Conservation (phyloP, 2,113 vertebrate species). For the Corapipo altera region DNA sequence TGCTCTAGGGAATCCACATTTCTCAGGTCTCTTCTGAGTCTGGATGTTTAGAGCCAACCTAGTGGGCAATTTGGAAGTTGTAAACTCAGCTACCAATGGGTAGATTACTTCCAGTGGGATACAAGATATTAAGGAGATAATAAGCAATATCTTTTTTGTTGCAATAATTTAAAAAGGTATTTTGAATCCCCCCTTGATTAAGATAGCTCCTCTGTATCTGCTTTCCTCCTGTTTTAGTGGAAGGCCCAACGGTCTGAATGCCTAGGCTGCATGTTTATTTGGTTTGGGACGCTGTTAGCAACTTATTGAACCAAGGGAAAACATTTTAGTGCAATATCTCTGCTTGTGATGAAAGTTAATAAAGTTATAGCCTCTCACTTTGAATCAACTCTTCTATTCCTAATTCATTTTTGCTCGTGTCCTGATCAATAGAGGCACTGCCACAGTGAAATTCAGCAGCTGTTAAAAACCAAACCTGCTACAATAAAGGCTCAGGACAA, state of each 20-base stretch:
- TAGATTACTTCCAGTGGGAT: background rate
- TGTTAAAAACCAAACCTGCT: background rate
- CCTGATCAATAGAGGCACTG: slow-evolving; percentile 2
- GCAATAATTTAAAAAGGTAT: background rate
- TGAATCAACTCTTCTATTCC: background rate
- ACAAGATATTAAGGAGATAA: background rate
- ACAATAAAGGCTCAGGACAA: background rate
- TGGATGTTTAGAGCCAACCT: background rate
- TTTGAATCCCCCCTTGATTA: background rate
- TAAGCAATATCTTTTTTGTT: background rate
- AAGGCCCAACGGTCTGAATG: background rate
- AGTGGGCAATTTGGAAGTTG: background rate
- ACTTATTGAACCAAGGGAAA: background rate
- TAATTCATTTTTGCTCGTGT: background rate
- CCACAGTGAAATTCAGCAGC: background rate
- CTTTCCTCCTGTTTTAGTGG: background rate
- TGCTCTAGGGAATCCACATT: background rate
- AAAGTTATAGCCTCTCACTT: background rate
- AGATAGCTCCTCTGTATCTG: background rate
- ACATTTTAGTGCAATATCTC: background rate
- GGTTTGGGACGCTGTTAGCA: background rate
- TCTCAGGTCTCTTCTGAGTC: background rate
- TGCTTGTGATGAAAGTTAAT: slow-evolving; percentile 4
- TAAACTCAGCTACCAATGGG: background rate
- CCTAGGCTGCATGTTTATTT: background rate